phyloP scores from a whole-genome alignment of 2,113 vertebrate genomes.

The Rhinichthys klamathensis region DNA sequence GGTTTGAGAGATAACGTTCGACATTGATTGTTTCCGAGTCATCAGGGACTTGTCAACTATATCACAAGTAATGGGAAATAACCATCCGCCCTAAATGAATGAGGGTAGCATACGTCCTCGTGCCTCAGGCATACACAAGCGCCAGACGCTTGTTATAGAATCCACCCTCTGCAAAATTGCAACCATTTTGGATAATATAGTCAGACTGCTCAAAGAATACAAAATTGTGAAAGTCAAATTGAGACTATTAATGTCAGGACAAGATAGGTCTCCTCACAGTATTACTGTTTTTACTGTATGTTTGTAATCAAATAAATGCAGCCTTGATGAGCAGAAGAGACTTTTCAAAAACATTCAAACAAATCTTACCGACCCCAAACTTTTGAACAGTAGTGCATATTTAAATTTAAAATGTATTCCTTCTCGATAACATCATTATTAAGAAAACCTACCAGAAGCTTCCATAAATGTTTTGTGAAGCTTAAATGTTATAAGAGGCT shows the following conservation, averaged over 20 bases:
- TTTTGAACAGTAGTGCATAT: neutral
- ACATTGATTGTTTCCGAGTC: slow-evolving; percentile 52
- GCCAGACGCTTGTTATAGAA: neutral
- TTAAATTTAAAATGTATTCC: neutral
- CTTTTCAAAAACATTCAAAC: too few species aligned
- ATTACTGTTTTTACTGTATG: neutral
- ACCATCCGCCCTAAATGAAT: slow-evolving; percentile 29
- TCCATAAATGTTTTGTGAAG: slow-evolving; percentile 82
- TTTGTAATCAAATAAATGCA: neutral
- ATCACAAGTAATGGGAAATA: slow-evolving; percentile 42
- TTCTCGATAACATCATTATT: neutral
- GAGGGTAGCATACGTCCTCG: slow-evolving; percentile 26
- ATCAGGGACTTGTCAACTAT: slow-evolving; percentile 46
- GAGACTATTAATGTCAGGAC: slow-evolving; percentile 10
- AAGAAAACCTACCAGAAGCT: slow-evolving; percentile 72
- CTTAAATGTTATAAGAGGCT: slow-evolving; percentile 84
- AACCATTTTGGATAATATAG: slow-evolving; percentile 13
- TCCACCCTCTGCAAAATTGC: slow-evolving; percentile 24
- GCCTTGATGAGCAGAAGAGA: neutral
- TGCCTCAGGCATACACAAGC: slow-evolving; percentile 29
- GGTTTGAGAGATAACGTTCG: slow-evolving; percentile 39
- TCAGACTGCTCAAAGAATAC: neutral
- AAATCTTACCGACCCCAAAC: too few species aligned
- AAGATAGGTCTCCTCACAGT: neutral
- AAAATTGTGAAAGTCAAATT: slow-evolving; percentile 22